Conservation (phyloP, 2,888 invertebrate genomes). For the Eremobia ochroleuca region DNA sequence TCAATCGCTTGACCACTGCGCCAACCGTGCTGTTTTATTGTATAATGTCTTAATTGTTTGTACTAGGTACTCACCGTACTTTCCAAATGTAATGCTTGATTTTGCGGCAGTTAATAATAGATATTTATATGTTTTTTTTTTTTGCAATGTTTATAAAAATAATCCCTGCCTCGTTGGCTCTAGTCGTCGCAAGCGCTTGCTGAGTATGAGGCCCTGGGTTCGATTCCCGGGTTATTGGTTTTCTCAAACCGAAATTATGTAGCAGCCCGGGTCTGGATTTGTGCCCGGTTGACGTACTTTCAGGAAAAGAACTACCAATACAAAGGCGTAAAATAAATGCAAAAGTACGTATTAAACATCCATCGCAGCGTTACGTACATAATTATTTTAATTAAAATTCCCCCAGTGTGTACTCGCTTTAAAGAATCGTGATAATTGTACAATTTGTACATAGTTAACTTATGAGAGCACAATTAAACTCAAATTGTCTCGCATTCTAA, state of each 20-base stretch:
- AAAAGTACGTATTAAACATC: background rate
- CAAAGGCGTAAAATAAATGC: background rate
- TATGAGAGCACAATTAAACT: slow-evolving; percentile 64
- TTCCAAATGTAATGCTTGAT: no score
- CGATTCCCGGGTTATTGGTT: no score
- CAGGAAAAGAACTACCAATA: background rate
- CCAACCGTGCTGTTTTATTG: no score
- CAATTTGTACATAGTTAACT: slow-evolving; percentile 64
- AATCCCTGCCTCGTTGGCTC: no score
- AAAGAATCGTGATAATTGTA: slow-evolving; percentile 65
- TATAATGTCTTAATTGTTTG: no score
- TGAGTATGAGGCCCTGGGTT: no score
- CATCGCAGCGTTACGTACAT: background rate
- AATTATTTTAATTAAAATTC: slow-evolving; percentile 47
- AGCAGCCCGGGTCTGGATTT: no score
- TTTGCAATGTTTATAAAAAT: background rate
- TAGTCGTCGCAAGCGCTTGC: no score
- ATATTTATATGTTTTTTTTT: background rate
- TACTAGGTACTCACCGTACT: no score
- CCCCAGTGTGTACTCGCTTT: slow-evolving; percentile 31
- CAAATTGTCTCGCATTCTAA: slow-evolving; percentile 55
- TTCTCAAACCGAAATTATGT: no score
- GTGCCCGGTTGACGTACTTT: no score
- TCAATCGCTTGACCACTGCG: no score
- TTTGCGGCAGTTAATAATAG: background rate